Conservation (phyloP, 2,113 vertebrate species). For the Gila orcuttii region DNA sequence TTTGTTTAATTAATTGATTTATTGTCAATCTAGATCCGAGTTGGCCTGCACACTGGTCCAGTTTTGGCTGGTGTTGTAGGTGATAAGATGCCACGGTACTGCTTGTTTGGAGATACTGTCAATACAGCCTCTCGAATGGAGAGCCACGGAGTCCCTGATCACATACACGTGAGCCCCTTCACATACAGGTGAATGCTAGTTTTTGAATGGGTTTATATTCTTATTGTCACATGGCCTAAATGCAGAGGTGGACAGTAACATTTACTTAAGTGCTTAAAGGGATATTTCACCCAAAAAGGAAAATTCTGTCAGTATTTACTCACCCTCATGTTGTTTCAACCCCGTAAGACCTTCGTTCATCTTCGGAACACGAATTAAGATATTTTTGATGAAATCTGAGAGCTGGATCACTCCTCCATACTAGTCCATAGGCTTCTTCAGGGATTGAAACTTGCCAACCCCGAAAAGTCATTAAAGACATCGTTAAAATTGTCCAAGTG, state of each 20-base stretch:
- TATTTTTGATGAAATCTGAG: too few relatives aligned
- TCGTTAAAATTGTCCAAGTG: too few relatives aligned
- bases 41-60: slow-evolving; percentile 76
- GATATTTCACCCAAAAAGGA: too few relatives aligned
- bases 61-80: slow-evolving; percentile 78
- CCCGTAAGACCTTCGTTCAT: too few relatives aligned
- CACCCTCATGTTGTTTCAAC: too few relatives aligned
- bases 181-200: slow-evolving; percentile 65
- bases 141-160: slow-evolving; percentile 76
- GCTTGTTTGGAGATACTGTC: slow-evolving; percentile 80
- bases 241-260: not conserved
- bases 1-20: not conserved
- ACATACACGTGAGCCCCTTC: slow-evolving; percentile 74
- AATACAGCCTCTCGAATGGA: slow-evolving; percentile 81
- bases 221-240: not conserved
- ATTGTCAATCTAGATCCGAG: slow-evolving; percentile 70
- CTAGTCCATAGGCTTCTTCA: too few relatives aligned
- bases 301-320: too few relatives aligned
- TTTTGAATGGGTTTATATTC: not conserved
- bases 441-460: too few relatives aligned
- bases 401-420: too few relatives aligned
- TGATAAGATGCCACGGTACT: slow-evolving; percentile 80
- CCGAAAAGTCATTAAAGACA: too few relatives aligned
- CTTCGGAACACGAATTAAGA: too few relatives aligned
- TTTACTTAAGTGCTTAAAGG: too few relatives aligned